phyloP scores from a whole-genome alignment of 2,113 vertebrate genomes.

The Carettochelys insculpta region DNA sequence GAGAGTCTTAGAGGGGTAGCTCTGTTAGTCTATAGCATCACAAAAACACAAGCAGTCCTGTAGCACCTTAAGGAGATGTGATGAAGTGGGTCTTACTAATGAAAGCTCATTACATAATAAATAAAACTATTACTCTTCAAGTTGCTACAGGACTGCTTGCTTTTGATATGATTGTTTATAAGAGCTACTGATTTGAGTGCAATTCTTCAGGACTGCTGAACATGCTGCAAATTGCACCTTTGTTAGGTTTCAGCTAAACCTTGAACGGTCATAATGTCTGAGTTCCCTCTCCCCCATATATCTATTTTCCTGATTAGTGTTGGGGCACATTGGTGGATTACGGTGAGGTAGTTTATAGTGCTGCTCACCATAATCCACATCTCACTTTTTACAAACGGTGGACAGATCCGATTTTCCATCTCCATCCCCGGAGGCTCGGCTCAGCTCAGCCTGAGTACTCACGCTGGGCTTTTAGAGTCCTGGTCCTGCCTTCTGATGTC shows the following conservation, averaged over 20 bases:
- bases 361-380: not conserved
- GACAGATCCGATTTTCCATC: not conserved
- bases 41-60: too few species aligned
- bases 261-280: not conserved
- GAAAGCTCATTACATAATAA: too few species aligned
- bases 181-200: not conserved
- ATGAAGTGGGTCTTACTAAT: too few species aligned
- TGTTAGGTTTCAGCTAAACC: not conserved
- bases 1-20: too few species aligned
- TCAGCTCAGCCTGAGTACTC: too few species aligned
- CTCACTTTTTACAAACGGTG: not conserved
- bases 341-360: not conserved
- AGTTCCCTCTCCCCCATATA: not conserved
- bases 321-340: not conserved
- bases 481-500: too few species aligned
- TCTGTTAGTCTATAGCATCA: too few species aligned
- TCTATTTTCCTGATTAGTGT: not conserved
- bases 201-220: not conserved
- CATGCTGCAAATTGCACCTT: not conserved
- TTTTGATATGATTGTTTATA: not conserved
- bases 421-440: too few species aligned
- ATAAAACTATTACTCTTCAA: too few species aligned
- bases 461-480: too few species aligned
- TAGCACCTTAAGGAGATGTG: too few species aligned
- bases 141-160: too few species aligned